These are phyloP conservation scores for Holacanthus passer DNA, from an alignment of 2,113 vertebrate genomes.

Conservation along the genomic window DNA sequence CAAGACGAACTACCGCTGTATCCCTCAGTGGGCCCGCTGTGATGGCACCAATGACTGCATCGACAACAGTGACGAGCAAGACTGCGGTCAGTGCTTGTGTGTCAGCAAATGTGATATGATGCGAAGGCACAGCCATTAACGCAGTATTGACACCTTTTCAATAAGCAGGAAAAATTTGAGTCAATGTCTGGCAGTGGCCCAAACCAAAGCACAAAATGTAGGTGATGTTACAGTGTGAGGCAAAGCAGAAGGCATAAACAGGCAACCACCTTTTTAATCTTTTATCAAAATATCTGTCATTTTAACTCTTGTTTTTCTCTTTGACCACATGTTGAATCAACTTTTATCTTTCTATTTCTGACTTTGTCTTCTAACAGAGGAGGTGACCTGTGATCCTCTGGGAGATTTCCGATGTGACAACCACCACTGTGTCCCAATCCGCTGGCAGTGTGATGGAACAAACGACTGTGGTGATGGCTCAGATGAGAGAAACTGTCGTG, in stretches of 20 bases:
- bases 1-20: constrained; percentile 81
- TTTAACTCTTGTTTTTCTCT: neutral
- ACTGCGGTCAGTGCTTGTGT: constrained; percentile 74
- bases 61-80: constrained; percentile 82
- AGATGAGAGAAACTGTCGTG: constrained; percentile 82
- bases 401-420: constrained; percentile 84
- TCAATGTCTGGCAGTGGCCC: neutral
- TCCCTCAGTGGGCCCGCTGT: constrained; percentile 82
- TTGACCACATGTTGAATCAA: constrained; percentile 10
- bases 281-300: neutral
- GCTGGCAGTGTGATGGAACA: constrained; percentile 80
- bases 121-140: neutral
- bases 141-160: too few species aligned
- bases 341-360: constrained; percentile 1
- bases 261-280: neutral
- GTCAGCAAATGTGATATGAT: neutral
- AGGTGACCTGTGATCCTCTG: constrained; percentile 78
- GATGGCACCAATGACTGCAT: constrained; percentile 80
- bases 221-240: neutral
- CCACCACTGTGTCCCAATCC: constrained; percentile 81
- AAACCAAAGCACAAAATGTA: neutral
- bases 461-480: constrained; percentile 81
- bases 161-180: neutral
- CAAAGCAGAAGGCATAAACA: too few species aligned
- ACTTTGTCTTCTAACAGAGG: constrained; percentile 65